Evolutionary conservation across 2,888 invertebrate species (phyloP).

Genomic region (Athalia cordata): DNA sequence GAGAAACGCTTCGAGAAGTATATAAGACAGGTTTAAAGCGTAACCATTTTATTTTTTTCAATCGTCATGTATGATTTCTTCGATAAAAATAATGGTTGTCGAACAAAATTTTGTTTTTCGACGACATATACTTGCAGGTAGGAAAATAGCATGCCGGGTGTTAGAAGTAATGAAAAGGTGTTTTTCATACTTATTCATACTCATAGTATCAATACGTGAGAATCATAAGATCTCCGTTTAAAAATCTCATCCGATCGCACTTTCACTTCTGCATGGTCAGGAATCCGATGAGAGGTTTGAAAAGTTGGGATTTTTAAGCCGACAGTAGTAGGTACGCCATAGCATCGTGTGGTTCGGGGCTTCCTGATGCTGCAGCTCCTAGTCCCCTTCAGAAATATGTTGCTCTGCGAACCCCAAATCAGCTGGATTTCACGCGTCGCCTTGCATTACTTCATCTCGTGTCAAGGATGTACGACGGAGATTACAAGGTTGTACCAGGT

Average conservation of each 20-base stretch:
- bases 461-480: constrained; percentile 53
- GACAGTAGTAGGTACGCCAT: background rate
- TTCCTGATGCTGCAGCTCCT: no score
- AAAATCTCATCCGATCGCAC: constrained; percentile 18
- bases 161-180: no score
- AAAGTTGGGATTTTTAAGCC: constrained; percentile 40
- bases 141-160: no score
- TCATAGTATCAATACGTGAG: constrained; percentile 1
- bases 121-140: no score
- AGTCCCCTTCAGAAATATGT: no score
- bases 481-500: constrained; percentile 28
- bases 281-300: constrained; percentile 39
- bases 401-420: constrained; percentile 50
- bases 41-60: no score
- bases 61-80: no score
- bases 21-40: no score
- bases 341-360: no score
- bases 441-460: constrained; percentile 64
- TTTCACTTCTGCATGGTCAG: constrained; percentile 36
- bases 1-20: no score
- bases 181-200: background rate
- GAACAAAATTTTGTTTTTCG: no score
- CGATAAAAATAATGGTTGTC: no score
- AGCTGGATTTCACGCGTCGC: constrained; percentile 67
- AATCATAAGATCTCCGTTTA: constrained; percentile 31